Percentiles rank a stretch among this genome's conserved stretches.
phyloP scores from a whole-genome alignment of 2,113 vertebrate species.

The Sturnira hondurensis region DNA sequence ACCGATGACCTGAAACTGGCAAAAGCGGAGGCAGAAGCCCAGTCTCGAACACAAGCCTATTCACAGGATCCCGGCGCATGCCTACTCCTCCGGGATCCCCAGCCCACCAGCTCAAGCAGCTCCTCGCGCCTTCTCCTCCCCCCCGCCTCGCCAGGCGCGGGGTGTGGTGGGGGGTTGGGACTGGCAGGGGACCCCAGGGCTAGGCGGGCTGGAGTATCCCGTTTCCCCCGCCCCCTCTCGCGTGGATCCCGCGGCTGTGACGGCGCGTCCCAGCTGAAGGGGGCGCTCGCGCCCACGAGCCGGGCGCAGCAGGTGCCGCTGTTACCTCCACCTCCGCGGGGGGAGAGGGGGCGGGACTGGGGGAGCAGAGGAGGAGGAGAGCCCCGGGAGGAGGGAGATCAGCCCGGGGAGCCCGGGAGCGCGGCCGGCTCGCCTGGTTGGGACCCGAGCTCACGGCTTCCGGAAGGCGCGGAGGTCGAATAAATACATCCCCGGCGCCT shows the following conservation, averaged over 20 bases:
- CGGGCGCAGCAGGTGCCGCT: conserved; percentile 60
- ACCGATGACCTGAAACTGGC: background rate
- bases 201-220: background rate
- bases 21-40: background rate
- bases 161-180: too few species aligned
- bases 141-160: background rate
- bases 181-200: background rate
- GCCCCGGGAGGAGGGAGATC: background rate
- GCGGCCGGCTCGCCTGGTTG: conserved; percentile 56
- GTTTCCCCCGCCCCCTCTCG: background rate
- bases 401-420: background rate
- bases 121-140: background rate
- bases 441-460: conserved; percentile 47
- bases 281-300: conserved; percentile 47
- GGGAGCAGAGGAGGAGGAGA: background rate
- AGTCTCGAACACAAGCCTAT: background rate
- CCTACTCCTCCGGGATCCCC: background rate
- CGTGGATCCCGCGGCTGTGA: background rate
- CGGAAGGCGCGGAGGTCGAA: conserved; percentile 58
- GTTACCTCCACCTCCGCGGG: conserved; percentile 62
- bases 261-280: conserved; percentile 32
- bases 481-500: background rate
- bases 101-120: background rate
- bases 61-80: too few species aligned
- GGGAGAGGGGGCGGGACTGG: conserved; percentile 35